Conservation (phyloP, 2,797 vertebrate species). For the Cottoperca gobio region DNA sequence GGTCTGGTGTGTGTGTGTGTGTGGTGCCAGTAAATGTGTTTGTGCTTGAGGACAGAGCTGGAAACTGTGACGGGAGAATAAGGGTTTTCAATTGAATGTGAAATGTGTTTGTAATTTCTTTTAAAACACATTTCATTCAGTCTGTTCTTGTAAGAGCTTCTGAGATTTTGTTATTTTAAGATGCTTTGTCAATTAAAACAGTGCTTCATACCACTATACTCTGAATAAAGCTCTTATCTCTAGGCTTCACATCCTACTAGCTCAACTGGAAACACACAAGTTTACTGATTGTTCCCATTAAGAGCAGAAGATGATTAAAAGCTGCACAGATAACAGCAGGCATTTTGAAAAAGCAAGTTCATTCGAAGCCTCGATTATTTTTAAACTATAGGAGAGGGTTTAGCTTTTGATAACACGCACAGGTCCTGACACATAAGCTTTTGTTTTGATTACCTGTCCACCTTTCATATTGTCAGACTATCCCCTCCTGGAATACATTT, state of each 20-base stretch:
- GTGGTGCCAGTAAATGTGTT: conserved; percentile 13
- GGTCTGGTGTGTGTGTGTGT: conserved; percentile 19
- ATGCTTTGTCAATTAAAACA: background rate
- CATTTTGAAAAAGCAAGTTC: background rate
- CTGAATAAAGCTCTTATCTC: background rate
- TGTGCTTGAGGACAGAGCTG: conserved; percentile 20
- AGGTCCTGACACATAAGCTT: conserved; percentile 25
- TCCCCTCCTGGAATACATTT: conserved; percentile 20
- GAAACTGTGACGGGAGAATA: conserved; percentile 25
- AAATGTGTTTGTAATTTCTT: conserved; percentile 33
- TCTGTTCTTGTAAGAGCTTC: background rate
- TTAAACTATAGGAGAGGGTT: background rate
- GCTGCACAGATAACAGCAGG: background rate
- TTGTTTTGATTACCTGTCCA: conserved; percentile 34
- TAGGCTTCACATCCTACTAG: background rate
- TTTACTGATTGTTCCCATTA: background rate
- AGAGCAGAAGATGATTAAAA: background rate
- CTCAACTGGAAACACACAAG: no score
- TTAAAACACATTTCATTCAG: conserved; percentile 11
- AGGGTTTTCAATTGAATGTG: conserved; percentile 35
- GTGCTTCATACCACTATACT: background rate
- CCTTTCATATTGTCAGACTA: conserved; percentile 1
- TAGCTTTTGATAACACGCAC: conserved; percentile 7
- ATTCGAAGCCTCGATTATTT: background rate
- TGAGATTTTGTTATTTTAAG: background rate